A percentile compares a stretch with the other conserved stretches of the same genome.
Evolutionary conservation across 2,888 invertebrate species (phyloP).

Genomic region (Mimachlamys varia): DNA sequence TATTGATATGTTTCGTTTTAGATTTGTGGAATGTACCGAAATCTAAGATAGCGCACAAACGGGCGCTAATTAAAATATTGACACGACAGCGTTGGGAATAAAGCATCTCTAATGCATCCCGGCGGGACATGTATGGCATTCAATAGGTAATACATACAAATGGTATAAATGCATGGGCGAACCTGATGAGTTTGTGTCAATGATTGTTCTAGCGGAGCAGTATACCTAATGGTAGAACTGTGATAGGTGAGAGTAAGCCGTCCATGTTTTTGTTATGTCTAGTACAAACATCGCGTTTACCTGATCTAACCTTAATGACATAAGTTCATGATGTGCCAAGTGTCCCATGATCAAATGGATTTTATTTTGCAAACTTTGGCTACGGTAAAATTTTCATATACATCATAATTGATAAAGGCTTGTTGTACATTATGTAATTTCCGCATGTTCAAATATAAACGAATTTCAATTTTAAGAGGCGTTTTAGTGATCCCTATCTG

Average conservation of each 20-base stretch:
- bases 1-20: background rate
- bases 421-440: no score
- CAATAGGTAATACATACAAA: background rate
- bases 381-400: no score
- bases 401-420: no score
- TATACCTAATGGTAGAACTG: background rate
- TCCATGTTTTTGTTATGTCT: background rate
- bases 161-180: background rate
- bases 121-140: background rate
- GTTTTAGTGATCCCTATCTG: no score
- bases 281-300: background rate
- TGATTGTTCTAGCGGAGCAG: background rate
- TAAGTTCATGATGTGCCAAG: background rate
- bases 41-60: background rate
- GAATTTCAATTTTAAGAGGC: no score
- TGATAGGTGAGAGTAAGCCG: background rate
- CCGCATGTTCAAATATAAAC: no score
- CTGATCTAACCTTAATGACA: background rate
- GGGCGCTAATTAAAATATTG: slow-evolving; percentile 5
- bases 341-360: no score
- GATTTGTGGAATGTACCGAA: background rate
- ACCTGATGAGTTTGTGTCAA: background rate
- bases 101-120: background rate
- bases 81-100: background rate
- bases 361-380: no score